Conservation (phyloP, 2,888 invertebrate species). For the Drosophila pseudotakahashii region DNA sequence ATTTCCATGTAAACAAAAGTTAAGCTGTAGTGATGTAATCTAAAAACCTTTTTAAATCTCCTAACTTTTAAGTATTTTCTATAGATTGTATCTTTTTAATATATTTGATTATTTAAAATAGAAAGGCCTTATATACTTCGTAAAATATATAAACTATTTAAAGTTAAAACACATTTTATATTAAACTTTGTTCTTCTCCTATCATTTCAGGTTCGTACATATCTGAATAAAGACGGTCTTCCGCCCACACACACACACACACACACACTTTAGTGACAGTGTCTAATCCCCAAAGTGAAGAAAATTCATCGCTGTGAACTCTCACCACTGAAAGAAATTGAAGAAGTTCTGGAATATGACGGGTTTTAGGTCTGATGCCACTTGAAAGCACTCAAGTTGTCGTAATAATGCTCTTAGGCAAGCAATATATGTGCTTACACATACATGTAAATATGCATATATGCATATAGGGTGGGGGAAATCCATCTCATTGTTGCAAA, state of each 20-base stretch:
- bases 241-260: neutral
- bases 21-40: constrained; percentile 11
- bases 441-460: neutral
- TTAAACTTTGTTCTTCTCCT: neutral
- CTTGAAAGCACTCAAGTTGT: constrained; percentile 28
- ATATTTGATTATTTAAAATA: too few relatives aligned
- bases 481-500: constrained; percentile 30
- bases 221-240: neutral
- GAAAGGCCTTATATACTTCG: too few relatives aligned
- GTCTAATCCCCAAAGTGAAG: neutral
- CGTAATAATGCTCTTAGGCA: constrained; percentile 20
- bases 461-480: constrained; percentile 12
- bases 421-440: neutral
- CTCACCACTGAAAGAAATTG: neutral
- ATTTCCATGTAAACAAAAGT: constrained; percentile 2
- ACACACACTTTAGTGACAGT: neutral
- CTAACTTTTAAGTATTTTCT: neutral
- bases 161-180: neutral
- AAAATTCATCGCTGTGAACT: neutral
- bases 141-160: neutral
- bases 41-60: neutral
- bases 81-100: too few relatives aligned
- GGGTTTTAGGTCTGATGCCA: constrained; percentile 5
- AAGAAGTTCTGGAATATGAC: neutral
- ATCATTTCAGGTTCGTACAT: constrained; percentile 56